Base-by-base conservation (phyloP, 2,888 invertebrate species). In the Amphipoea lucens region DNA sequence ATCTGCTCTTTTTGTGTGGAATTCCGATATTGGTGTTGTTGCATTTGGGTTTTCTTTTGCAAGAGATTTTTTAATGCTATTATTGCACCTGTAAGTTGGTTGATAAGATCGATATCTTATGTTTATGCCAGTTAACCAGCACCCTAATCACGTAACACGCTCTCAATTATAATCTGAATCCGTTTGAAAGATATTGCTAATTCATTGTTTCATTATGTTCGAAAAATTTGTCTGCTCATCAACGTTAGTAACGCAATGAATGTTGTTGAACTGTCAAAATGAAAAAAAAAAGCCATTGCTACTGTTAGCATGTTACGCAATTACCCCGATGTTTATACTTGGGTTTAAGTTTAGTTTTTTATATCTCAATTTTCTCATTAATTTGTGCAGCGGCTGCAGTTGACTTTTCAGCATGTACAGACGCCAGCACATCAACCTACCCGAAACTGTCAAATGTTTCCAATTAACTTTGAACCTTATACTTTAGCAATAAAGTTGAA, bases 1-100 rank as follows among this genome's bases (percentile, higher is more conserved):
- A 48, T 48, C 60, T 60, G 14, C 20, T 42, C 42, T 74, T 87
- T 86, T 88, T 78, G 42, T 36, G 17, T 70, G 20, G 40, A 23
- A 40, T 75, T 36, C n/a, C 7, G 42, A 65, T 62, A 60, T 66
- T n/a, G 36, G 45, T 63, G 2, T 4, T 7, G n/a, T 20, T 11
- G 7, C 14, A 6, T 42, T 63, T 72, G 23, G 14, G 5, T 23
- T 65, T 62, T 29, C 23, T n/a, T 74, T 48, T 60, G 9, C 14
- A 51, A n/a, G 40, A 23, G 14, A 74, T 54, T n/a, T 20, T 14
- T 51, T 12, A 23, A 29, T 11, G 6, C 17, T 45, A 42, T 48
- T n/a, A 9, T 40, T 51, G 36, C 36, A 69, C 29, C 29, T 36
- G 48, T 2, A 6, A n/a, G 17, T 36, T 57, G 5, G 65, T 54